phyloP scores from a whole-genome alignment of 2,888 invertebrate genomes.

The Aphelenchoides bicaudatus region DNA sequence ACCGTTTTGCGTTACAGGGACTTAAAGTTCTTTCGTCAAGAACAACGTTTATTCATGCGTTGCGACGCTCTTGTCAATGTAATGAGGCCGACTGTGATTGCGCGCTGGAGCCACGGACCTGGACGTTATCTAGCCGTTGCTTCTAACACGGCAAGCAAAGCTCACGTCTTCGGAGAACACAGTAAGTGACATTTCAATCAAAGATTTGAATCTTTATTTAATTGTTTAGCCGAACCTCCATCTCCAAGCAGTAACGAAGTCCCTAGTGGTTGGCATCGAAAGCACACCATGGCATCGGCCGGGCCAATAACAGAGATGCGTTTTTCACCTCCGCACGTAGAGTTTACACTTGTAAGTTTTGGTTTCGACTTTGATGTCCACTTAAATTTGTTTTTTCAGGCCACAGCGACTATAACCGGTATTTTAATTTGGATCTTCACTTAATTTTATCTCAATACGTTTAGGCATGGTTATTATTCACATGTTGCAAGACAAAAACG shows the following conservation, averaged over 20 bases:
- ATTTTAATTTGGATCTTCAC: too few species aligned
- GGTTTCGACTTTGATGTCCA: background rate
- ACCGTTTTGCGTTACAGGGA: conserved; percentile 2
- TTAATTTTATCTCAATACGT: too few species aligned
- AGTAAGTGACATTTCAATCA: background rate
- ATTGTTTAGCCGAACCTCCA: too few species aligned
- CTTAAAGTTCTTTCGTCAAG: background rate
- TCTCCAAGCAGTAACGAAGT: too few species aligned
- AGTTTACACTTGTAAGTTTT: conserved; percentile 3
- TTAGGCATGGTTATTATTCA: conserved; percentile 13
- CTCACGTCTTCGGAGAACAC: conserved; percentile 14
- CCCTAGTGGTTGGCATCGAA: conserved; percentile 7
- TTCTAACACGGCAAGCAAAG: conserved; percentile 5
- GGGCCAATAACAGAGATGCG: conserved; percentile 15
- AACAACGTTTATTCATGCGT: background rate
- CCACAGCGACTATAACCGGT: conserved; percentile 9
- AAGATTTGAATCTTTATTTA: background rate
- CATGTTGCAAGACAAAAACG: background rate
- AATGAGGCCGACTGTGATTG: conserved; percentile 5
- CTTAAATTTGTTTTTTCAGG: conserved; percentile 2
- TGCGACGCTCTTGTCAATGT: background rate
- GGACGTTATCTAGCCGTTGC: conserved; percentile 11
- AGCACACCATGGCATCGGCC: conserved; percentile 16
- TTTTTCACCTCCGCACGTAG: conserved; percentile 17
- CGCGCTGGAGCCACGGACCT: background rate